Conservation (phyloP, 2,797 vertebrate genomes). For the Atherinosoma microstoma region DNA sequence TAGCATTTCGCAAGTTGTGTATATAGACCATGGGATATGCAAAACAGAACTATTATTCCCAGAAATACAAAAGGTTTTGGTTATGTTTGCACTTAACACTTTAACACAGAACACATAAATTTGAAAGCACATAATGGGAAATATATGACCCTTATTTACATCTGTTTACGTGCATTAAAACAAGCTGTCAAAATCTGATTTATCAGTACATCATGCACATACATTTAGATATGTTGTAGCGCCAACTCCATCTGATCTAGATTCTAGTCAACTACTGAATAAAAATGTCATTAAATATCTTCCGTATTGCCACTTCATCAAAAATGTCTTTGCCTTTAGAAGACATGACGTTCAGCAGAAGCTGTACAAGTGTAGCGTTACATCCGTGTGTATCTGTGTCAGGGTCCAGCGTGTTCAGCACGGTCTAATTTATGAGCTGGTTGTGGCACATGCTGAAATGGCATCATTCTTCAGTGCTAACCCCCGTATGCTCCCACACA, state of each 20-base stretch:
- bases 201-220: conserved; percentile 13
- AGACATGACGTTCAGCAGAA: conserved; percentile 34
- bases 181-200: conserved; percentile 9
- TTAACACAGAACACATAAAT: neutral
- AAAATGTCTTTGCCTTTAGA: neutral
- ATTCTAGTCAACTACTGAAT: conserved; percentile 39
- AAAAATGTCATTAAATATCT: conserved; percentile 18
- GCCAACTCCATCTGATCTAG: conserved; percentile 14
- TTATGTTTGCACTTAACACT: conserved; percentile 19
- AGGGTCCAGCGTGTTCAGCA: conserved; percentile 62
- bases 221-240: neutral
- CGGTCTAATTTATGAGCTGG: conserved; percentile 82
- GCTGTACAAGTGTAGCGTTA: conserved; percentile 58
- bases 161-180: neutral
- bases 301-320: neutral
- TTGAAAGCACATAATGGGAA: neutral
- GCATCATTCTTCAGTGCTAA: conserved; percentile 79
- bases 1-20: neutral
- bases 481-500: conserved; percentile 64
- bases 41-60: conserved; percentile 39
- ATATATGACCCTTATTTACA: neutral
- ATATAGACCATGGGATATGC: conserved; percentile 34
- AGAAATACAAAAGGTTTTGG: conserved; percentile 9
- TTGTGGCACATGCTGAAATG: conserved; percentile 74
- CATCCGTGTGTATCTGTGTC: conserved; percentile 45